Evolutionary conservation across 2,797 vertebrate species (phyloP), one percentile per base, ranked within the genome.

Genomic region (Gila robusta): DNA sequence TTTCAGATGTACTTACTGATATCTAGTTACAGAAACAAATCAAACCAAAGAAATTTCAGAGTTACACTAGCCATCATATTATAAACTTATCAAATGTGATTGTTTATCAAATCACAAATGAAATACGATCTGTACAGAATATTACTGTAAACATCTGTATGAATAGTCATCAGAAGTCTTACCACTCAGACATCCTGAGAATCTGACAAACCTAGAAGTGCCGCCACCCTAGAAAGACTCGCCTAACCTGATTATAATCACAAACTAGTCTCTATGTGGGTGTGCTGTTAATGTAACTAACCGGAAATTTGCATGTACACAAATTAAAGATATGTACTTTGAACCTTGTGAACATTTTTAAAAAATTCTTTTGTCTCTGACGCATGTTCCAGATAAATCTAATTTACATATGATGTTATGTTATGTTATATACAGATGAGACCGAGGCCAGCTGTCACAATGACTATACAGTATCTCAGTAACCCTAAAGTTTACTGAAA

Each of bases 191-290:
- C 14, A 2, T 77, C 59, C 64, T 16, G 47, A 54, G 59, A 84
- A 77, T 70, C 8, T 52, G 32, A 56, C 32, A 9, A 52, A 66
- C 59, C 16, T 69, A 26, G 47, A 54, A 70, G 35, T 41, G 47
- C 1, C 35, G 0, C 19, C 21, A n/a, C 44, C 77, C 56, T 28
- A 3, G 19, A 77, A 56, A 11, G 41, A 0, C 64, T 62, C 59
- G 39, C 59, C 28, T 37, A 83, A 83, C 82, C 28, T 11, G 82
- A 39, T 72, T 44, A 82, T 28, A 19, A 82, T 23, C 41, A 26
- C 28, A 37, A 47, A 14, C 37, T 62, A 64, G 28, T 35, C 10
- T 70, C 62, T 77, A 2, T 37, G 6, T 47, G 26, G 37, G 19
- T 2, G 19, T 67, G 62, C 23, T 71, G 23, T 52, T n/a, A 81